Conservation (phyloP, 2,797 vertebrate species). For the Tiaroga cobitis region DNA sequence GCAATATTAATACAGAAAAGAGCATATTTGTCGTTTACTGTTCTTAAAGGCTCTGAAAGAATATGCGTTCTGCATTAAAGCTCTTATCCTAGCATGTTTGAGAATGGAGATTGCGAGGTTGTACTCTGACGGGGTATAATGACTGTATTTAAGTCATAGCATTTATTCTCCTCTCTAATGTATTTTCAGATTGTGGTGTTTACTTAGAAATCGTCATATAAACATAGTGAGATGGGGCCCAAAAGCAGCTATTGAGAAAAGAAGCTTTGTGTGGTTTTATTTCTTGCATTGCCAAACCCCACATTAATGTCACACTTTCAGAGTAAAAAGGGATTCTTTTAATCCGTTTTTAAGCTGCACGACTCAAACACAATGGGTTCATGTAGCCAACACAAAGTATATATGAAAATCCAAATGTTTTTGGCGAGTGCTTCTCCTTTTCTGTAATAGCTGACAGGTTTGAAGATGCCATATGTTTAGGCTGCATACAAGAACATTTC, state of each 20-base stretch:
- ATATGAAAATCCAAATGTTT: background rate
- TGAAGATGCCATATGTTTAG: background rate
- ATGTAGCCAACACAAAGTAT: background rate
- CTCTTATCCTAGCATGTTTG: slow-evolving; percentile 11
- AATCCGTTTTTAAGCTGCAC: slow-evolving; percentile 16
- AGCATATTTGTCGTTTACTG: background rate
- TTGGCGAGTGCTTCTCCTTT: background rate
- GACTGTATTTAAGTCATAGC: slow-evolving; percentile 43
- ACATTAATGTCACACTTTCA: slow-evolving; percentile 18
- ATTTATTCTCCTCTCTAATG: slow-evolving; percentile 8
- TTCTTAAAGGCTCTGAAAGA: slow-evolving; percentile 33
- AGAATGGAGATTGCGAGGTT: slow-evolving; percentile 29
- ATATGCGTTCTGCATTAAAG: slow-evolving; percentile 5
- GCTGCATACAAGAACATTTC: background rate
- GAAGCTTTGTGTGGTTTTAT: slow-evolving; percentile 33
- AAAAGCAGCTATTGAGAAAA: slow-evolving; percentile 32
- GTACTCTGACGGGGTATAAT: slow-evolving; percentile 42
- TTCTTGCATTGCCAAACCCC: slow-evolving; percentile 27
- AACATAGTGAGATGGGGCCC: slow-evolving; percentile 15
- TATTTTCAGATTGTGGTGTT: slow-evolving; percentile 27
- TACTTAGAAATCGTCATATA: slow-evolving; percentile 17
- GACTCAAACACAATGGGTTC: background rate
- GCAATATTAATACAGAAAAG: slow-evolving; percentile 1
- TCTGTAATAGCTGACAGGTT: slow-evolving; percentile 1
- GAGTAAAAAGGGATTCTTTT: slow-evolving; percentile 28